These are phyloP conservation scores for Callithrix jacchus DNA, from an alignment of 2,113 vertebrate species.

Conservation along the genomic window DNA sequence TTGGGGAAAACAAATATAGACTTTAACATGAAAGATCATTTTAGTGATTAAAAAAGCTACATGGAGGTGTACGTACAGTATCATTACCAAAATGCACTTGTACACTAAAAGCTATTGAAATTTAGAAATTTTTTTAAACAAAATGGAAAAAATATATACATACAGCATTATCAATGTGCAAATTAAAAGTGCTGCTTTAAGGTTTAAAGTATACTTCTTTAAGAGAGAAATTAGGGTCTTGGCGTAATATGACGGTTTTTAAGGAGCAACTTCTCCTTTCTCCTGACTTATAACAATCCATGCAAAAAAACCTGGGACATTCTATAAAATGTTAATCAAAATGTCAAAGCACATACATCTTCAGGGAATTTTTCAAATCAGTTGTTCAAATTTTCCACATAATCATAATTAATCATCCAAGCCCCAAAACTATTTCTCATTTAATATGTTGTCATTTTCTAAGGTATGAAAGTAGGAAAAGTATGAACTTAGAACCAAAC, in stretches of 20 bases:
- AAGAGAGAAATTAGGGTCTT: neutral
- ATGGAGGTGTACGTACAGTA: neutral
- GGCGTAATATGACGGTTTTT: neutral
- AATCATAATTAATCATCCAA: constrained; percentile 46
- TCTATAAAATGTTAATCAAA: constrained; percentile 35
- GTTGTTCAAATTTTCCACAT: neutral
- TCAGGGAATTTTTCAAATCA: constrained; percentile 45
- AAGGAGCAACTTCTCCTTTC: neutral
- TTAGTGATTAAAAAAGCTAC: constrained; percentile 11
- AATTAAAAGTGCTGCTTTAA: neutral
- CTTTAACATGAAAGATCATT: neutral
- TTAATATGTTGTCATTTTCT: neutral
- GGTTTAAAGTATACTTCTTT: neutral
- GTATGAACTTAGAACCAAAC: neutral
- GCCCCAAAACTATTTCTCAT: constrained; percentile 10
- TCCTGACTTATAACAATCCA: neutral
- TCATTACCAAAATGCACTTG: neutral
- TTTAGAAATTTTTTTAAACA: no score
- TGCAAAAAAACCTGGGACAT: neutral
- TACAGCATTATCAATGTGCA: neutral
- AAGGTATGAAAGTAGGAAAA: constrained; percentile 20
- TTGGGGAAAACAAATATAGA: neutral
- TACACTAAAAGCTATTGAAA: no score
- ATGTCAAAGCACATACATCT: neutral
- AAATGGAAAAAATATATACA: neutral